Conservation (phyloP, 2,888 invertebrate species). For the Anoncus sp. region DNA sequence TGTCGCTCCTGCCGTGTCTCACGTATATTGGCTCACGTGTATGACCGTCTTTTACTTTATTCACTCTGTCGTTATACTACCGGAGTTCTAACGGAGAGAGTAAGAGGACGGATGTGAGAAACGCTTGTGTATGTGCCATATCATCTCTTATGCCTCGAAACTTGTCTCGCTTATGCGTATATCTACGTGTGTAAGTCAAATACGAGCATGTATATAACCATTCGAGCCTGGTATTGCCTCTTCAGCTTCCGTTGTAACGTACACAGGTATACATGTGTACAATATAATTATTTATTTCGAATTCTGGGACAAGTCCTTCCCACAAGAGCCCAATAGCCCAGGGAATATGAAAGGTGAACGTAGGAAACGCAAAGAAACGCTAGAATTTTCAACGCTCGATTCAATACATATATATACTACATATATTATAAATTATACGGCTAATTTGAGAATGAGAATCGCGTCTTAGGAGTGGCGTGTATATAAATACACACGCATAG, state of each 20-base stretch:
- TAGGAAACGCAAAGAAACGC: constrained; percentile 17
- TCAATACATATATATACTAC: not conserved
- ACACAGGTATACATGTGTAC: not conserved
- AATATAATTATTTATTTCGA: constrained; percentile 36
- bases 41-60: constrained; percentile 1
- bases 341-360: constrained; percentile 20
- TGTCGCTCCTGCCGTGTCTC: not conserved
- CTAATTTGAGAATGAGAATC: constrained; percentile 18
- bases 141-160: too few relatives aligned
- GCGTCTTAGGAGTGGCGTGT: not conserved
- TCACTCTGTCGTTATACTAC: constrained; percentile 2
- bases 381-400: constrained; percentile 5
- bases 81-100: constrained; percentile 33
- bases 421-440: constrained; percentile 6
- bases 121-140: not conserved
- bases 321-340: constrained; percentile 17
- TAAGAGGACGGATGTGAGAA: constrained; percentile 35
- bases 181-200: not conserved
- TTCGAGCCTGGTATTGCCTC: constrained; percentile 6
- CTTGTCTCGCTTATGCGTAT: not conserved
- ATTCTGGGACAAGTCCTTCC: constrained; percentile 43
- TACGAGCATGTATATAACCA: not conserved
- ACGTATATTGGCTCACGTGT: not conserved
- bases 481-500: not conserved
- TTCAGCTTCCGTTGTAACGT: constrained; percentile 33